Conservation (phyloP, 2,113 vertebrate species). For the Danionella cerebrum region DNA sequence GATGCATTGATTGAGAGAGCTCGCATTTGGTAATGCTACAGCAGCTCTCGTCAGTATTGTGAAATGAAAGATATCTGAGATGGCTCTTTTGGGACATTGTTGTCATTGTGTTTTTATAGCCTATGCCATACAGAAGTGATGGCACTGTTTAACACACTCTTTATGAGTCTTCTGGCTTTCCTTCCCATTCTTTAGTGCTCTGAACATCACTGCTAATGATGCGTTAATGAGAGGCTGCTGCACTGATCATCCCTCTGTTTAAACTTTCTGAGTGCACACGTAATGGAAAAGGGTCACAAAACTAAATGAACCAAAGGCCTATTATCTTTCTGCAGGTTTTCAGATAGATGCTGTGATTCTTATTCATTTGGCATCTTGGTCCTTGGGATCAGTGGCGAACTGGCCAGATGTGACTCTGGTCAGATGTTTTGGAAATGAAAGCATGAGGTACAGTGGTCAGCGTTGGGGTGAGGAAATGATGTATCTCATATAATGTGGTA, state of each 20-base stretch:
- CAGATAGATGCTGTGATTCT: conserved; percentile 56
- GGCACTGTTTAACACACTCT: not conserved
- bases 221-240: not conserved
- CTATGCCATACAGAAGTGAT: not conserved
- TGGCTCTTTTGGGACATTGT: not conserved
- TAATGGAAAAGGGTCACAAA: not conserved
- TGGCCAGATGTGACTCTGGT: conserved; percentile 48
- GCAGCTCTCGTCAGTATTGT: not conserved
- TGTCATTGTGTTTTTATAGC: not conserved
- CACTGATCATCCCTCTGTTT: not conserved
- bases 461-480: conserved; percentile 46
- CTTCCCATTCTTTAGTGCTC: not conserved
- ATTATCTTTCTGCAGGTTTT: conserved; percentile 50
- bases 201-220: not conserved
- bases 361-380: conserved; percentile 52
- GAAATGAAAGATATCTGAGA: not conserved
- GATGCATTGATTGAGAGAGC: not conserved
- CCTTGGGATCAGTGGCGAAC: conserved; percentile 51
- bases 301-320: conserved; percentile 38
- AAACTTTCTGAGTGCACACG: not conserved
- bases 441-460: not conserved
- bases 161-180: not conserved
- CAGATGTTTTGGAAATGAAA: not conserved
- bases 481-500: conserved; percentile 48
- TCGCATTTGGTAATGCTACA: not conserved